phyloP scores from a whole-genome alignment of 1,140 invertebrate species.

The Lucilia sericata region DNA sequence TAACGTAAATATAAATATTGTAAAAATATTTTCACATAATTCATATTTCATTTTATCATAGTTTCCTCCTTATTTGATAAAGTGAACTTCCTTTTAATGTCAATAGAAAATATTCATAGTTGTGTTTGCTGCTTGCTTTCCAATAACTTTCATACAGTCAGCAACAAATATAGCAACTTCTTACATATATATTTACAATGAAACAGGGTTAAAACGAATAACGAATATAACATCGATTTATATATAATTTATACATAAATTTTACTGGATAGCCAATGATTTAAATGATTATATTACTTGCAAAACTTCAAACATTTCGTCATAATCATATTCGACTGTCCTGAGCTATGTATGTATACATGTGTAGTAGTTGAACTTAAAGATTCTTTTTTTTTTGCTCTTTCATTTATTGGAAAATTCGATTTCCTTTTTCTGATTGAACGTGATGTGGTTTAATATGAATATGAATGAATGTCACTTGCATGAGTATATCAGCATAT shows the following conservation, averaged over 20 bases:
- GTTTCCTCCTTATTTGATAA: neutral
- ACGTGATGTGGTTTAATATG: constrained; percentile 21
- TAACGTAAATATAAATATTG: too few species aligned
- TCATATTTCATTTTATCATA: neutral
- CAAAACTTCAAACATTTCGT: too few species aligned
- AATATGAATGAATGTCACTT: neutral
- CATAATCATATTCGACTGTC: too few species aligned
- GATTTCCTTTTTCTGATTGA: neutral
- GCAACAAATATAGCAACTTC: neutral
- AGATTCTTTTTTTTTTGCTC: neutral
- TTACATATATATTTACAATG: neutral
- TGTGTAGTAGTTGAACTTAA: too few species aligned
- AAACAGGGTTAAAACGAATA: too few species aligned
- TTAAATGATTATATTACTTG: too few species aligned
- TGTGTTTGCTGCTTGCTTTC: neutral
- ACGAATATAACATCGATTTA: too few species aligned
- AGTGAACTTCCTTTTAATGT: constrained; percentile 6
- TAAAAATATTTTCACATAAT: neutral
- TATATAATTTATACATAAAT: too few species aligned
- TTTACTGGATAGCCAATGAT: too few species aligned
- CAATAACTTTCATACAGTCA: neutral
- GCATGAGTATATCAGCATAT: neutral
- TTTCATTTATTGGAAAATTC: constrained; percentile 17
- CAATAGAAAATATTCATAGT: neutral
- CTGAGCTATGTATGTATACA: neutral